A percentile compares a stretch with the other conserved stretches of the same genome.
phyloP scores from a whole-genome alignment of 2,113 vertebrate species.

The Rhinichthys klamathensis region DNA sequence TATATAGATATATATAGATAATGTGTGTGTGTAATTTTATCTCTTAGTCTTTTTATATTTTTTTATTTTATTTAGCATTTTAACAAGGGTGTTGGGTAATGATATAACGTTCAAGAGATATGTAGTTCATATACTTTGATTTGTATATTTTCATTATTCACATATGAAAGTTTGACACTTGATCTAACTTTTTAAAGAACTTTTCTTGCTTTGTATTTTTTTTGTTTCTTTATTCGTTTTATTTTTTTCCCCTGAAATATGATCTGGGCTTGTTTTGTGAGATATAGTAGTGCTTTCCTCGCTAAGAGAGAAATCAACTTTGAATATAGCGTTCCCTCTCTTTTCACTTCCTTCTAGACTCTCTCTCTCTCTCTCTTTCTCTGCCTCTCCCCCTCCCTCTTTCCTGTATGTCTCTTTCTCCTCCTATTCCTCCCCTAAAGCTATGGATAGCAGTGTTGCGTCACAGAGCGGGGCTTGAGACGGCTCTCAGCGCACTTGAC shows the following conservation, averaged over 20 bases:
- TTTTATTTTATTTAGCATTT: too few species aligned
- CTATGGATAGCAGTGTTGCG: conserved; percentile 49
- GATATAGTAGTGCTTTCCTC: background rate
- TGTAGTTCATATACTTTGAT: background rate
- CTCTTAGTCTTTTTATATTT: too few species aligned
- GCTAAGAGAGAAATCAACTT: background rate
- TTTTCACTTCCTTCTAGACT: background rate
- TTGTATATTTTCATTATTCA: background rate
- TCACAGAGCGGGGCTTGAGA: conserved; percentile 35
- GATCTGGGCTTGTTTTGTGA: background rate
- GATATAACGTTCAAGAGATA: background rate
- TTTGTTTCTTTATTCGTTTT: background rate
- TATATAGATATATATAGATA: too few species aligned
- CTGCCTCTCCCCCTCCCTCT: background rate
- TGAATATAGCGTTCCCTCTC: background rate
- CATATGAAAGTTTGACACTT: background rate
- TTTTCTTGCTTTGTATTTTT: background rate
- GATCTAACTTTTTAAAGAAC: background rate
- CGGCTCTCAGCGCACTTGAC: background rate
- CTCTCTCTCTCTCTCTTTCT: background rate
- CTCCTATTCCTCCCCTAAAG: conserved; percentile 63
- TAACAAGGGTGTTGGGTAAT: too few species aligned
- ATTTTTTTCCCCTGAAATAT: background rate
- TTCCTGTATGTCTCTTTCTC: background rate
- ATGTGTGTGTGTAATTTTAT: too few species aligned